Percentiles rank a stretch among this genome's conserved stretches.
Conservation (phyloP, 2,797 vertebrate species). For the Microctenopoma lineatum region DNA sequence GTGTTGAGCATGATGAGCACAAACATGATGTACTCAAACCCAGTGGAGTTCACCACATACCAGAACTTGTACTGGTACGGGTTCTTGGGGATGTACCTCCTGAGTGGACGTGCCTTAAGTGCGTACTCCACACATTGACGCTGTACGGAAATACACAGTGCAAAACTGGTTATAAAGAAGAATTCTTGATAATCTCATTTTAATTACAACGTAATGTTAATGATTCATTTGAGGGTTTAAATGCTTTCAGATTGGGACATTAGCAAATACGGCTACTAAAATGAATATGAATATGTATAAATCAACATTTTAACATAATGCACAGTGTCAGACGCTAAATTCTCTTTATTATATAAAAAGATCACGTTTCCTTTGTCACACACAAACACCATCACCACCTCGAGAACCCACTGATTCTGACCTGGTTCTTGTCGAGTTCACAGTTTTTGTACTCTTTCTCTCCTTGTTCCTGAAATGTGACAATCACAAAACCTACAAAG, state of each 20-base stretch:
- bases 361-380: neutral
- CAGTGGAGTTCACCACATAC: conserved; percentile 99
- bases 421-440: conserved; percentile 99
- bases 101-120: conserved; percentile 93
- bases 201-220: neutral
- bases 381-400: neutral
- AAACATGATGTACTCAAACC: conserved; percentile 99
- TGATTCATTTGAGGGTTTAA: neutral
- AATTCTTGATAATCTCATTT: neutral
- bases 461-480: conserved; percentile 99
- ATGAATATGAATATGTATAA: neutral
- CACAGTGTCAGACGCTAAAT: neutral
- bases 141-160: conserved; percentile 76
- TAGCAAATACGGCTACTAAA: no score
- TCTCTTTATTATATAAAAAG: neutral
- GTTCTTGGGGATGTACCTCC: conserved; percentile 98
- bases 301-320: neutral
- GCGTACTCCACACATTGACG: conserved; percentile 99
- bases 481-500: conserved; percentile 99
- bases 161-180: neutral
- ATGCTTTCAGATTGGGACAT: no score
- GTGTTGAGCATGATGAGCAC: conserved; percentile 99
- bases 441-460: conserved; percentile 99
- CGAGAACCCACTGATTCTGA: conserved; percentile 69
- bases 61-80: conserved; percentile 99